A percentile compares a stretch with the other conserved stretches of the same genome.
phyloP scores from a whole-genome alignment of 2,797 vertebrate species.

The Alca torda region DNA sequence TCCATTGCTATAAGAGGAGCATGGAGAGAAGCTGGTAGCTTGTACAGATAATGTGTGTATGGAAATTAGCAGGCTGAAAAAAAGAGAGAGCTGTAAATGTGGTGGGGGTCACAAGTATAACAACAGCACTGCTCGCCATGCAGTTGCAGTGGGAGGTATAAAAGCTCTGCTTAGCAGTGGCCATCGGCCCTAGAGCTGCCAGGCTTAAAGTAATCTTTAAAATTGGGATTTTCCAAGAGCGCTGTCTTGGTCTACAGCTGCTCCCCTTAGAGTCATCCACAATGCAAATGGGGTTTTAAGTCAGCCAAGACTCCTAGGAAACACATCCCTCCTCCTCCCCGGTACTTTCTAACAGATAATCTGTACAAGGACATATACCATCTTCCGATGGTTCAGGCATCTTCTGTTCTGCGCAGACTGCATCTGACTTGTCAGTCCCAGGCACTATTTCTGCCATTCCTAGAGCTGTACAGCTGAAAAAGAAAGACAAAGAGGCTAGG shows the following conservation, averaged over 20 bases:
- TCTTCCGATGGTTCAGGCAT: slow-evolving; percentile 11
- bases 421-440: slow-evolving; percentile 83
- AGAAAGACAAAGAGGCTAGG: not conserved
- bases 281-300: not conserved
- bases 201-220: not conserved
- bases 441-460: slow-evolving; percentile 77
- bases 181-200: not conserved
- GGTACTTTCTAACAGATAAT: not conserved
- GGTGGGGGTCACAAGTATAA: not conserved
- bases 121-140: not conserved
- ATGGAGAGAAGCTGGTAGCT: not conserved
- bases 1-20: not conserved
- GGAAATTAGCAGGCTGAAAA: not conserved
- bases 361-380: slow-evolving; percentile 34
- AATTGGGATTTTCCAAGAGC: not conserved
- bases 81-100: not conserved
- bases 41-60: not conserved
- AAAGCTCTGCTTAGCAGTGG: not conserved
- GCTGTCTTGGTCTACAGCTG: not conserved
- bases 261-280: not conserved
- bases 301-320: not conserved
- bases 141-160: not conserved
- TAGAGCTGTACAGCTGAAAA: slow-evolving; percentile 85
- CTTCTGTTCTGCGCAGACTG: slow-evolving; percentile 72
- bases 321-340: not conserved